These are phyloP conservation scores for Heliconius ismenius DNA, from an alignment of 2,888 invertebrate genomes.

Conservation along the genomic window DNA sequence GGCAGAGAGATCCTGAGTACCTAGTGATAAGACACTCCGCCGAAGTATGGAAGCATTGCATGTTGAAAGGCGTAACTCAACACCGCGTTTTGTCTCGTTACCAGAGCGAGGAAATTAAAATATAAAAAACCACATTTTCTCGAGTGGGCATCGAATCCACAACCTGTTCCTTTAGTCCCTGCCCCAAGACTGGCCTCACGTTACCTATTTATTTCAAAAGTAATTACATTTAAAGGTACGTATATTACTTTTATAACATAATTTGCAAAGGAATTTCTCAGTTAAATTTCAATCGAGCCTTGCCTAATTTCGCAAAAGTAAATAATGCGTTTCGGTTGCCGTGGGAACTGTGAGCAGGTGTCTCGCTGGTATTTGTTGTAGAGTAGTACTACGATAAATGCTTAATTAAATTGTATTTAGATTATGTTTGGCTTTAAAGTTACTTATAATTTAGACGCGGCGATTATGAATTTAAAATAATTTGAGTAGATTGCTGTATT, in stretches of 20 bases:
- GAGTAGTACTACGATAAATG: neutral
- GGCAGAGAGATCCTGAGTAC: neutral
- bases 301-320: slow-evolving; percentile 13
- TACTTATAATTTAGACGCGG: neutral
- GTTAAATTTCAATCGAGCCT: neutral
- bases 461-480: neutral
- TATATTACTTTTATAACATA: neutral
- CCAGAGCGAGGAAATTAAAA: too few species aligned
- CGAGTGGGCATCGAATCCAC: too few species aligned
- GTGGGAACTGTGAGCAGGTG: slow-evolving; percentile 12
- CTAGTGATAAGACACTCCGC: neutral
- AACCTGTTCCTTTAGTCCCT: too few species aligned
- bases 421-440: neutral
- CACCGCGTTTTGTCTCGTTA: neutral
- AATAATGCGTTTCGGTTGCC: slow-evolving; percentile 16
- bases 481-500: too few species aligned
- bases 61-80: neutral
- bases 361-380: neutral
- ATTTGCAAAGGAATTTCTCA: slow-evolving; percentile 13
- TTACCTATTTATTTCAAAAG: neutral
- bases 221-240: too few species aligned
- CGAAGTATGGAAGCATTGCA: too few species aligned
- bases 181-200: too few species aligned
- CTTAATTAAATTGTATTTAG: neutral
- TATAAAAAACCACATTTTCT: too few species aligned